A percentile compares a stretch with the other conserved stretches of the same genome.
phyloP scores from a whole-genome alignment of 2,797 vertebrate species.

The Helarctos malayanus region DNA sequence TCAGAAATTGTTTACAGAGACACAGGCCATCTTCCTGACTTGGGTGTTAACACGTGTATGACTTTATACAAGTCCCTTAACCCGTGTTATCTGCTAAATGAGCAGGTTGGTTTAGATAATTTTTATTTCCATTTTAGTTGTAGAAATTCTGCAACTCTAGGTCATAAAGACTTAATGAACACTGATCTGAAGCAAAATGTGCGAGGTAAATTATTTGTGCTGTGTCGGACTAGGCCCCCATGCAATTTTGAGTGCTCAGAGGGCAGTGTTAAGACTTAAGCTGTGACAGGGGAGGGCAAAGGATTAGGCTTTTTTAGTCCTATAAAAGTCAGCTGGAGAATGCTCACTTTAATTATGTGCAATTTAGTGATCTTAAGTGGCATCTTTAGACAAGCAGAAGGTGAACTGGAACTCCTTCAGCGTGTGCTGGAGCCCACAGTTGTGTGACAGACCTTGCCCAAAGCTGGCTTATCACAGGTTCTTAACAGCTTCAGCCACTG shows the following conservation, averaged over 20 bases:
- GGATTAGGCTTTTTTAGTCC: not conserved
- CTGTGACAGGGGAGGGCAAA: not conserved
- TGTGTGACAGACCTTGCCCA: not conserved
- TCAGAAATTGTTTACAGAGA: not conserved
- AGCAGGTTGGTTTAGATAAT: not conserved
- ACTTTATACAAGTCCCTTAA: not conserved
- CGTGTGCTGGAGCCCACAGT: not conserved
- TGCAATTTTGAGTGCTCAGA: not conserved
- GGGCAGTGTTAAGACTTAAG: not conserved
- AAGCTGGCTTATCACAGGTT: not conserved
- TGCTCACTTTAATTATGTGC: not conserved
- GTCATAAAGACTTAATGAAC: slow-evolving; percentile 1
- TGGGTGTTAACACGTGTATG: not conserved
- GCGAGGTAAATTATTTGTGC: not conserved
- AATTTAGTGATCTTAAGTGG: slow-evolving; percentile 35
- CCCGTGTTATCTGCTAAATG: not conserved
- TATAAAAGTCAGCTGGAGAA: not conserved
- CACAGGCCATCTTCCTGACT: not conserved
- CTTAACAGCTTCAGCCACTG: not conserved
- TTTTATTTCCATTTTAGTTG: slow-evolving; percentile 38
- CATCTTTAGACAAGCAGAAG: not conserved
- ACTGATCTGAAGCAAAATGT: not conserved
- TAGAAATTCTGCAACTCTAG: slow-evolving; percentile 37
- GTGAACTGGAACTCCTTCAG: slow-evolving; percentile 3
- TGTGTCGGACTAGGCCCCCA: not conserved